A percentile compares a stretch with the other conserved stretches of the same genome.
Evolutionary conservation across 2,888 invertebrate species (phyloP).

Genomic region (Galeruca laticollis): DNA sequence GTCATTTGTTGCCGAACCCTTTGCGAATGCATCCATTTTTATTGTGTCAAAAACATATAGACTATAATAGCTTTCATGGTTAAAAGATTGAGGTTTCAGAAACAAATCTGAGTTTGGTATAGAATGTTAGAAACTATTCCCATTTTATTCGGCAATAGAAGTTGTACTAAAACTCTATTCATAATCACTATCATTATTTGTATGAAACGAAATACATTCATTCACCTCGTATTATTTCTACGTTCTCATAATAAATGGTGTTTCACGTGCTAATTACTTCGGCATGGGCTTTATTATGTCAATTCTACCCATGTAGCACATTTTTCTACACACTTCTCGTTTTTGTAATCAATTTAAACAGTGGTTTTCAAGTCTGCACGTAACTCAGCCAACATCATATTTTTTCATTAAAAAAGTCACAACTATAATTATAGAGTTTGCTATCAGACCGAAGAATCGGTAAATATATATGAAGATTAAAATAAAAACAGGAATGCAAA

Average conservation of each 20-base stretch:
- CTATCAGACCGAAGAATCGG: constrained; percentile 38
- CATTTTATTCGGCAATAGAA: too few relatives aligned
- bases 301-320: constrained; percentile 15
- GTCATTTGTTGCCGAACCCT: too few relatives aligned
- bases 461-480: constrained; percentile 43
- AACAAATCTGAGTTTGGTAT: too few relatives aligned
- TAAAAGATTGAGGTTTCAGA: too few relatives aligned
- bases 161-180: too few relatives aligned
- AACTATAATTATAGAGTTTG: constrained; percentile 42
- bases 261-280: background rate
- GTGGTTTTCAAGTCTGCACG: constrained; percentile 38
- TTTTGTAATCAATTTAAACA: constrained; percentile 34
- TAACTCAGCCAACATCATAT: constrained; percentile 36
- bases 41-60: too few relatives aligned
- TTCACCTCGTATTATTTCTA: background rate
- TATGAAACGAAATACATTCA: too few relatives aligned
- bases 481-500: constrained; percentile 59
- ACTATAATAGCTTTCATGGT: too few relatives aligned
- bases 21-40: too few relatives aligned
- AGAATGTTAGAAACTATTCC: too few relatives aligned
- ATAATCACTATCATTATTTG: too few relatives aligned
- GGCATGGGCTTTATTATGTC: constrained; percentile 1
- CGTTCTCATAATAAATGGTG: background rate
- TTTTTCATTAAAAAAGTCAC: constrained; percentile 44
- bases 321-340: constrained; percentile 20